Evolutionary conservation across 2,888 invertebrate species (phyloP).

Genomic region (Galerucella pusilla): DNA sequence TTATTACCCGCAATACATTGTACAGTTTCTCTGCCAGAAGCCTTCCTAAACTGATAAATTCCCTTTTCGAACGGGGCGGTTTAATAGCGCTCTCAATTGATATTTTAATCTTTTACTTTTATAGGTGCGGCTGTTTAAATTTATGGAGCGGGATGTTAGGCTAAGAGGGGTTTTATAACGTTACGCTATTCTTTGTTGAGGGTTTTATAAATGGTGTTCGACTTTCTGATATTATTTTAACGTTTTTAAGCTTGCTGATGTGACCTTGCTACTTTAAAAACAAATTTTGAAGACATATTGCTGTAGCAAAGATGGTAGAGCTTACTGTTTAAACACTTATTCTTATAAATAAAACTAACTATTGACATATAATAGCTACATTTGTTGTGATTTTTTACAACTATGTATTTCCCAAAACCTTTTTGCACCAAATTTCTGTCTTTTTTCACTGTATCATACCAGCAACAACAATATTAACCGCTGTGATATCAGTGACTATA

Average conservation of each 20-base stretch:
- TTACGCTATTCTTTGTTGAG: slow-evolving; percentile 24
- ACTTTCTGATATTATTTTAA: slow-evolving; percentile 2
- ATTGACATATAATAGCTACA: too few species aligned
- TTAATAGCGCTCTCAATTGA: slow-evolving; percentile 43
- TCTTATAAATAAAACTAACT: too few species aligned
- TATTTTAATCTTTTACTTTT: slow-evolving; percentile 46
- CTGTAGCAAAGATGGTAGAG: too few species aligned
- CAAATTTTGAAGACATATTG: not conserved
- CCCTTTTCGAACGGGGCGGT: slow-evolving; percentile 31
- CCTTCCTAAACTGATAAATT: slow-evolving; percentile 43
- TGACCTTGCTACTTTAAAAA: slow-evolving; percentile 22
- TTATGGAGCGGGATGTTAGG: slow-evolving; percentile 24
- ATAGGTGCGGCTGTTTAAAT: slow-evolving; percentile 35
- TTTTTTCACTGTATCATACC: not conserved
- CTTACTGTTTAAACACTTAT: too few species aligned
- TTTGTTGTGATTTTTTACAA: too few species aligned
- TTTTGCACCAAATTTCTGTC: not conserved
- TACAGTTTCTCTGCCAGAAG: slow-evolving; percentile 47
- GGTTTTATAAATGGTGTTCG: slow-evolving; percentile 17
- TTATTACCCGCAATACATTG: slow-evolving; percentile 48
- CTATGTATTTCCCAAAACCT: too few species aligned
- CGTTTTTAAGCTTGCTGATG: not conserved
- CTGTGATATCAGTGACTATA: too few species aligned
- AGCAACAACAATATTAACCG: not conserved
- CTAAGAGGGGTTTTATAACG: slow-evolving; percentile 11